Evolutionary conservation across 2,888 invertebrate genomes (phyloP).

Genomic region (Sphecodes monilicornis): DNA sequence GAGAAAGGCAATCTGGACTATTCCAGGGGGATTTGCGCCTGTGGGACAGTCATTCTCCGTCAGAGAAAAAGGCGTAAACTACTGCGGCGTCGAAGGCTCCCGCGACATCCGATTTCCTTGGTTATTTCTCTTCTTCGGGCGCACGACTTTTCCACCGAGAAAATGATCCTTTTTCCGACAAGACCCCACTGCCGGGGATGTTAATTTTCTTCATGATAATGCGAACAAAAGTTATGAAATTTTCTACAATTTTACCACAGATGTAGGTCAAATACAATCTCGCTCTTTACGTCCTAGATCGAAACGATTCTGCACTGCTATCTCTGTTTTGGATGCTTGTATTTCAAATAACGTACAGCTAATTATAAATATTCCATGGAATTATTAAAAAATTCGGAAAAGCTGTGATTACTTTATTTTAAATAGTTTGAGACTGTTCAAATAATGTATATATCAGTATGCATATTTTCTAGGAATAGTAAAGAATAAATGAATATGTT

Average conservation of each 20-base stretch:
- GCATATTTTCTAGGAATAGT: no score
- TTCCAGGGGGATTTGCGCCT: slow-evolving; percentile 38
- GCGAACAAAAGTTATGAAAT: background rate
- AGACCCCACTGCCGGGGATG: background rate
- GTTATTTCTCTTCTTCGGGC: slow-evolving; percentile 20
- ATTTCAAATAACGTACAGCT: background rate
- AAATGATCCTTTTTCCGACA: background rate
- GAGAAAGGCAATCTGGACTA: slow-evolving; percentile 41
- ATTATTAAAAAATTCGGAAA: no score
- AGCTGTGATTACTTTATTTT: no score
- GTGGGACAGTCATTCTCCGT: slow-evolving; percentile 32
- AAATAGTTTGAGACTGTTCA: no score
- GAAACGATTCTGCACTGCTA: background rate
- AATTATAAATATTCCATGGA: background rate
- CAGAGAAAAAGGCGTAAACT: slow-evolving; percentile 29
- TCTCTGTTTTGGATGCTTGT: background rate
- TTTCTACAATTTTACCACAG: background rate
- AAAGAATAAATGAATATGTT: no score
- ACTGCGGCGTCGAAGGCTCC: slow-evolving; percentile 14
- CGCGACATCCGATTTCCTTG: slow-evolving; percentile 24
- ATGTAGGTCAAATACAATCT: background rate
- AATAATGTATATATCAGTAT: no score
- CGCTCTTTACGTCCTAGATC: background rate
- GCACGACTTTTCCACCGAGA: background rate
- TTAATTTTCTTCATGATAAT: slow-evolving; percentile 6